These are phyloP conservation scores for Grammomys dolichurus DNA, from an alignment of 2,113 vertebrate species.

Conservation along the genomic window DNA sequence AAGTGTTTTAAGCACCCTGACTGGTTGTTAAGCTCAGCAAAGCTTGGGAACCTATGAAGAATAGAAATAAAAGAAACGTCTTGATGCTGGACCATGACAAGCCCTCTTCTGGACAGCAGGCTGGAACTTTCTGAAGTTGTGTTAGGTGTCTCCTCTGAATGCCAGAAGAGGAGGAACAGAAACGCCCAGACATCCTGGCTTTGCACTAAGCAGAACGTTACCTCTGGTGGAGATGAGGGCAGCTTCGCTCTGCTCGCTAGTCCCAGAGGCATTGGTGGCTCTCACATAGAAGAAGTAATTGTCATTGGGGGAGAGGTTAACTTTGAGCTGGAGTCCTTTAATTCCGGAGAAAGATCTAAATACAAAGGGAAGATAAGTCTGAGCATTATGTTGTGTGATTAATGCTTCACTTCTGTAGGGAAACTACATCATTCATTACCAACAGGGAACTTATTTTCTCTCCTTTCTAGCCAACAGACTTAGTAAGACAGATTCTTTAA, in stretches of 20 bases:
- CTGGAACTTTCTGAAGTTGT: neutral
- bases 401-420: conserved; percentile 3
- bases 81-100: neutral
- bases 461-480: conserved; percentile 67
- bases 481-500: conserved; percentile 74
- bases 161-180: neutral
- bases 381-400: neutral
- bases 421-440: conserved; percentile 22
- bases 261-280: conserved; percentile 93
- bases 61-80: conserved; percentile 38
- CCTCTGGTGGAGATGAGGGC: conserved; percentile 97
- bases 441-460: conserved; percentile 58
- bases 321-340: conserved; percentile 90
- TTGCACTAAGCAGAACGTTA: conserved; percentile 78
- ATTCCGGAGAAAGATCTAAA: conserved; percentile 95
- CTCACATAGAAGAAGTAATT: conserved; percentile 98
- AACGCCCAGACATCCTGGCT: neutral
- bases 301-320: conserved; percentile 94
- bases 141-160: neutral
- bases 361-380: conserved; percentile 76
- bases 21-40: conserved; percentile 5
- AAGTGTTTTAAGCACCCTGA: neutral
- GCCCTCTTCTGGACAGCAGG: neutral
- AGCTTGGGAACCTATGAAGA: conserved; percentile 14
- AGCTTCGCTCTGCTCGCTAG: conserved; percentile 97